Evolutionary conservation across 2,888 invertebrate species (phyloP).

Genomic region (Perdita meconis): DNA sequence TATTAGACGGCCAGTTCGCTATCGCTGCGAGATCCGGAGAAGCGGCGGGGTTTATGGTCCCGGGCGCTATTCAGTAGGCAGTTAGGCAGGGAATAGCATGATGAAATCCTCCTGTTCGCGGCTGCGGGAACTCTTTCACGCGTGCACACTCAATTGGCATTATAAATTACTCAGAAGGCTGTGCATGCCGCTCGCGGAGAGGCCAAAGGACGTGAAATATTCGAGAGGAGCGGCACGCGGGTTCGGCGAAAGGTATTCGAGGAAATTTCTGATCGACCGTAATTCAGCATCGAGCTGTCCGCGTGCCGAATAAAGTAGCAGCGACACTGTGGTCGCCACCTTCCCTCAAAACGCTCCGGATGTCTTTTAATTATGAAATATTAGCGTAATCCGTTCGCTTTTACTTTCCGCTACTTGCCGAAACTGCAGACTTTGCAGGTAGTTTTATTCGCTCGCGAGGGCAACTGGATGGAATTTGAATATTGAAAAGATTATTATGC

Average conservation of each 20-base stretch:
- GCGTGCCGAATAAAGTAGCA: too few relatives aligned
- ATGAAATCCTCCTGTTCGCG: slow-evolving; percentile 59
- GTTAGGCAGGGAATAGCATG: slow-evolving; percentile 67
- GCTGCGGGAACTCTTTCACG: slow-evolving; percentile 64
- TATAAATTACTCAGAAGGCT: slow-evolving; percentile 62
- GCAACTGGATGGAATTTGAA: too few relatives aligned
- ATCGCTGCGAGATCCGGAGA: slow-evolving; percentile 58
- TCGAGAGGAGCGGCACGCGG: slow-evolving; percentile 19
- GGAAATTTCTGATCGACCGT: slow-evolving; percentile 1
- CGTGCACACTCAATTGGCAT: slow-evolving; percentile 62
- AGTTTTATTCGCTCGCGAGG: too few relatives aligned
- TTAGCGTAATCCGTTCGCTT: too few relatives aligned
- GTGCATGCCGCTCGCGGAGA: slow-evolving; percentile 1
- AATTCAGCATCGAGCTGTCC: background rate
- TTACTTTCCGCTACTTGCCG: too few relatives aligned
- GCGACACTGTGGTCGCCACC: too few relatives aligned
- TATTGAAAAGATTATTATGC: too few relatives aligned
- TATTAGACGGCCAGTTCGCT: slow-evolving; percentile 61
- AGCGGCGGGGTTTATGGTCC: slow-evolving; percentile 69
- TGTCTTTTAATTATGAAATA: too few relatives aligned
- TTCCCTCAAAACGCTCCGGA: too few relatives aligned
- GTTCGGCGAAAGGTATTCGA: slow-evolving; percentile 20
- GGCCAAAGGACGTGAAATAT: slow-evolving; percentile 36
- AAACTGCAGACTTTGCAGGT: too few relatives aligned
- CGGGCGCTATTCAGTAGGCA: slow-evolving; percentile 66